Percentiles rank a stretch among this genome's conserved stretches.
These are phyloP conservation scores for Drosophila meridionalis DNA, from an alignment of 2,888 invertebrate species.

Conservation along the genomic window DNA sequence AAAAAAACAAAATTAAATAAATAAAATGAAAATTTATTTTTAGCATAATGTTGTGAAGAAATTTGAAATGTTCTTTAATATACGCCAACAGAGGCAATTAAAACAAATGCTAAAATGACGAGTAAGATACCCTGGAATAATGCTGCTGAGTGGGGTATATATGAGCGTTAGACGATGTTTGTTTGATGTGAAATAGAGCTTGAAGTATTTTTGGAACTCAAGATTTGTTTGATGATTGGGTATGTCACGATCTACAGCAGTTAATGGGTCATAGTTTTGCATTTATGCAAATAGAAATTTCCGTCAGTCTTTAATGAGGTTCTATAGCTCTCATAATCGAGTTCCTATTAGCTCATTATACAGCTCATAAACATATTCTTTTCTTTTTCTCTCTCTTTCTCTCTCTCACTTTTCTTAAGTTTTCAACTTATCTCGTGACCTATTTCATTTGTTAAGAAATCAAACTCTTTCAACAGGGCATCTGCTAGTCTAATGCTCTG, in stretches of 20 bases:
- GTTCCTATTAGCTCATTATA: neutral
- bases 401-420: too few relatives aligned
- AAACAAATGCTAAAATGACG: neutral
- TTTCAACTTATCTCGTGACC: neutral
- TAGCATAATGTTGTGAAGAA: constrained; percentile 16
- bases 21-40: neutral
- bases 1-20: neutral
- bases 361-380: neutral
- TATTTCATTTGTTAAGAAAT: neutral
- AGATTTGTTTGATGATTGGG: neutral
- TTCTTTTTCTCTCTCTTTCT: neutral
- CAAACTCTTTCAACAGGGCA: neutral
- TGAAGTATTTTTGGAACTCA: neutral
- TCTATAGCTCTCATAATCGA: neutral
- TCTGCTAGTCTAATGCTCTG: neutral
- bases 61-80: neutral
- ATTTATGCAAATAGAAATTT: too few relatives aligned
- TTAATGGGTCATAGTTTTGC: too few relatives aligned
- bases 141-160: neutral
- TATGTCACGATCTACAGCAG: too few relatives aligned
- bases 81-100: constrained; percentile 2
- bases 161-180: neutral
- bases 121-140: neutral
- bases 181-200: neutral
- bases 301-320: too few relatives aligned